phyloP scores from a whole-genome alignment of 1,140 invertebrate genomes.

The Eueides isabella region DNA sequence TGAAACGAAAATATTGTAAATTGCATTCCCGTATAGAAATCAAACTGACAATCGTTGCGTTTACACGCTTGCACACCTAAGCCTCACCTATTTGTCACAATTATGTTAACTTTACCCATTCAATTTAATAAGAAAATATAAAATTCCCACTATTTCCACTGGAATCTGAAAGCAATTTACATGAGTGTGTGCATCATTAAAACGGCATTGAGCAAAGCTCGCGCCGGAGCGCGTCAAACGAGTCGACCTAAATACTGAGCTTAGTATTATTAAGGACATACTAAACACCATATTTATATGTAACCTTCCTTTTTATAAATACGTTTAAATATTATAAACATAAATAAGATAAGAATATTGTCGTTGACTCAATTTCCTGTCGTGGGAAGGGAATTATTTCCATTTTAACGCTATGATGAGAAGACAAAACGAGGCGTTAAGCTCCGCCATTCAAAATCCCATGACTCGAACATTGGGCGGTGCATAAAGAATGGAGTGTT shows the following conservation, averaged over 20 bases:
- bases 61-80: too few species aligned
- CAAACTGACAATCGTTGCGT: too few species aligned
- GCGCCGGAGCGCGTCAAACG: slow-evolving; percentile 17
- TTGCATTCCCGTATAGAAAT: too few species aligned
- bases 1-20: too few species aligned
- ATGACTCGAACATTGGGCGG: neutral
- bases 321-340: too few species aligned
- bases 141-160: neutral
- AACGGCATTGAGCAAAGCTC: slow-evolving; percentile 19
- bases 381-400: too few species aligned
- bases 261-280: neutral
- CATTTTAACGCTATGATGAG: too few species aligned
- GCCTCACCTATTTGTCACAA: too few species aligned
- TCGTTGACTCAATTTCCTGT: too few species aligned
- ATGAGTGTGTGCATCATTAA: slow-evolving; percentile 17
- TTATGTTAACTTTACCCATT: neutral
- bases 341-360: too few species aligned
- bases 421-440: neutral
- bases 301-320: neutral
- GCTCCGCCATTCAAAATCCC: neutral
- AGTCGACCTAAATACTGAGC: slow-evolving; percentile 32
- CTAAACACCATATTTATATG: neutral
- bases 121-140: neutral
- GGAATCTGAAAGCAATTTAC: slow-evolving; percentile 17
- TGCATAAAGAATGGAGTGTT: neutral